Percentiles rank a stretch among this genome's conserved stretches.
Conservation (phyloP, 2,797 vertebrate species). For the Sebastes minor region DNA sequence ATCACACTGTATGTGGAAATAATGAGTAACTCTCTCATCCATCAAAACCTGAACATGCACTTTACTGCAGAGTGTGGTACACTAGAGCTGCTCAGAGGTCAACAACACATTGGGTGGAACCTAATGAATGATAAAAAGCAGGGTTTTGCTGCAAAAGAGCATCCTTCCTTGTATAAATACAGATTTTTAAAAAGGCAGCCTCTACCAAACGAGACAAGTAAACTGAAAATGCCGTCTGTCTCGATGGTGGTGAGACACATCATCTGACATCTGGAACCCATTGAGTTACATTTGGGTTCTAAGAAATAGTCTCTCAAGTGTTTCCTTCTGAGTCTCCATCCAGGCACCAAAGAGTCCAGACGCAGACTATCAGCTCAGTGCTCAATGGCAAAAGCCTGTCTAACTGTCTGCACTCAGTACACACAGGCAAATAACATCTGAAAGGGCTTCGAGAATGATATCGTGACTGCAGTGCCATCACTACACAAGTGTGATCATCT, state of each 20-base stretch:
- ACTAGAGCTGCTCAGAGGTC: neutral
- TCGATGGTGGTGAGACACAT: neutral
- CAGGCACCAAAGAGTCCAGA: slow-evolving; percentile 36
- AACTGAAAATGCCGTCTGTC: neutral
- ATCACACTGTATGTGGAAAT: neutral
- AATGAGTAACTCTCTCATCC: neutral
- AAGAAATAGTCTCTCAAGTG: slow-evolving; percentile 10
- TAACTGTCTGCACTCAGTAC: neutral
- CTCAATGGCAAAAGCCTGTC: neutral
- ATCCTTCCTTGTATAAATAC: neutral
- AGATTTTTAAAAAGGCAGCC: neutral
- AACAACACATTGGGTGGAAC: neutral
- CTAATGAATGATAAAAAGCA: neutral
- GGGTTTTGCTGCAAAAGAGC: neutral
- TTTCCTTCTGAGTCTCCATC: slow-evolving; percentile 17
- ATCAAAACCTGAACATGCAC: neutral
- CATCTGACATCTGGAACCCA: slow-evolving; percentile 39
- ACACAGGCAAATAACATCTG: neutral
- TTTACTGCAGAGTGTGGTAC: neutral
- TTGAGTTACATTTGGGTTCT: slow-evolving; percentile 14
- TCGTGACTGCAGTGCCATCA: neutral
- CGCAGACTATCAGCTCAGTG: slow-evolving; percentile 4
- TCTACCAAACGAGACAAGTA: neutral
- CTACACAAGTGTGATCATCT: neutral
- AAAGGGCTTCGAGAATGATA: neutral